Percentiles rank a stretch among this genome's conserved stretches.
Conservation (phyloP, 2,113 vertebrate genomes). For the Pteropus alecto region DNA sequence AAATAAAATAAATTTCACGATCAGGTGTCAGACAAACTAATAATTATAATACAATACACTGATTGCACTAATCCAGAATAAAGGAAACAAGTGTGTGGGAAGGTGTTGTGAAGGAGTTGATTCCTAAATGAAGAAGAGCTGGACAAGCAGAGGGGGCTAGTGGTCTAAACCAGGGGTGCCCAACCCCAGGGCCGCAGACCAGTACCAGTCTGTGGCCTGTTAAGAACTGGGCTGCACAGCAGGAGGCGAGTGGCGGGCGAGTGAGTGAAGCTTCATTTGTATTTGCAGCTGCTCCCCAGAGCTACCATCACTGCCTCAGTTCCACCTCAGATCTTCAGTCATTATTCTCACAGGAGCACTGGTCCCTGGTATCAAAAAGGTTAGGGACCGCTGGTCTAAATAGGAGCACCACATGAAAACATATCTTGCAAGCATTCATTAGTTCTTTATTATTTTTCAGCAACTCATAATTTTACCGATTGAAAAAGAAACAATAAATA, state of each 20-base stretch:
- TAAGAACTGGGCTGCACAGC: too few species aligned
- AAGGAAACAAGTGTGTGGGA: background rate
- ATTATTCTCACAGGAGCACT: too few species aligned
- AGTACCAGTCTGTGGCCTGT: too few species aligned
- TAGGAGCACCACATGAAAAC: background rate
- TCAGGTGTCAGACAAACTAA: background rate
- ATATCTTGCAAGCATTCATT: background rate
- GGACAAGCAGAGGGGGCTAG: background rate
- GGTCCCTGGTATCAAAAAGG: too few species aligned
- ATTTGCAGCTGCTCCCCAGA: too few species aligned
- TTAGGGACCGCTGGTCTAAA: background rate
- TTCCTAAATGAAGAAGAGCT: background rate
- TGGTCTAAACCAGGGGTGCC: too few species aligned
- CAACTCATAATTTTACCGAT: conserved; percentile 8
- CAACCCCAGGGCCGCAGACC: too few species aligned
- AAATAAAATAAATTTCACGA: background rate
- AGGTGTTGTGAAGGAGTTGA: background rate
- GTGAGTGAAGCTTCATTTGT: too few species aligned
- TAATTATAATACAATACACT: background rate
- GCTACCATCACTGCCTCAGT: too few species aligned
- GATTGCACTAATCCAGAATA: background rate
- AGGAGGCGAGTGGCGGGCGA: too few species aligned
- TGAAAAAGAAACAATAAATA: conserved; percentile 27
- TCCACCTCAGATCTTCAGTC: too few species aligned
- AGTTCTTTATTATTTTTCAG: background rate